Base-by-base conservation (phyloP, 2,888 invertebrate species). In the Eueremaeus valkanovi region DNA sequence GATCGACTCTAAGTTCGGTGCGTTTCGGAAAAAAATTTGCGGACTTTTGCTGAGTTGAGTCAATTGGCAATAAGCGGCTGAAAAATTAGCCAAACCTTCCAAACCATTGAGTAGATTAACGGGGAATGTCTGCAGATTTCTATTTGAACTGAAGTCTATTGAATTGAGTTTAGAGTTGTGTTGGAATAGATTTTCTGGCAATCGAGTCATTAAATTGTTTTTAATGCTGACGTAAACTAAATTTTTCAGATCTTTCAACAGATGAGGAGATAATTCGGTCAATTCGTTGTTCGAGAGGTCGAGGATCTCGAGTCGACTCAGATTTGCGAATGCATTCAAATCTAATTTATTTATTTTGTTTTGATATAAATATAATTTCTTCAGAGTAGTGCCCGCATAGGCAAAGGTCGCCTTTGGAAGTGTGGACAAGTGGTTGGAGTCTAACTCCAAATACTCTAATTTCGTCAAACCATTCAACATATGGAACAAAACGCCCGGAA, bases 271-370 rank as follows among this genome's bases (percentile, higher is more conserved):
- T 6, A 78, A 72, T 27, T 63, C 42, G 18, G 78, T 80, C n/a
- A 85, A 83, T 8, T 89, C 90, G 85, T 95, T 95, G 81, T 89
- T 87, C 18, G 93, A 93, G 78, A 95, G 85, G 84, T 94, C 93
- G 79, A 96, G 86, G 81, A 89, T 89, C 81, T 89, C 89, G 73
- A 95, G 85, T 80, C 89, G 89, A 76, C 88, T 88, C 78, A 91
- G 88, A 73, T 83, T 83, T 51, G 88, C 87, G 78, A 85, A 85
- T 6, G 91, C 89, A 74, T 89, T 90, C 75, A 90, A 89, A 81
- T 90, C 89, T 77, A 95, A 88, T 75, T 86, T 86, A 73, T 84
- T 84, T 80, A 95, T 90, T 79, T 88, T 86, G 84, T 95, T 95
- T 81, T 89, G 87, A 49, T 68, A 75, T 21, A 77, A 42, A 49